Percentiles rank a stretch among this genome's conserved stretches.
Evolutionary conservation across 1,140 invertebrate species (phyloP).

Genomic region (Elymnias hypermnestra): DNA sequence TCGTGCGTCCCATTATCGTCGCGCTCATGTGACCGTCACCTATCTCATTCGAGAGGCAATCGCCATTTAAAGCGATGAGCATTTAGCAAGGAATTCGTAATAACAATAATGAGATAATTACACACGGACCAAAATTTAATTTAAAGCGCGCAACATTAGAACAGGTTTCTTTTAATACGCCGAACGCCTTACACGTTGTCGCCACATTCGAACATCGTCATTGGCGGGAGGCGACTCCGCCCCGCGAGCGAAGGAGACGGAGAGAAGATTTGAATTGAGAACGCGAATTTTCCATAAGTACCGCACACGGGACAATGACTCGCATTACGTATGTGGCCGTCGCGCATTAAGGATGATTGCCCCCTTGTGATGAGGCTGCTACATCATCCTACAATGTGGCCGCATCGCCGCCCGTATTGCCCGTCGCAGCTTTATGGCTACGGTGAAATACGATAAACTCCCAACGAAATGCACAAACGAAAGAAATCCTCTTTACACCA

Average conservation of each 20-base stretch:
- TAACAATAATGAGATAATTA: constrained; percentile 75
- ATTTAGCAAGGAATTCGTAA: constrained; percentile 73
- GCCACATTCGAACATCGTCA: constrained; percentile 60
- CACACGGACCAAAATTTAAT: constrained; percentile 75
- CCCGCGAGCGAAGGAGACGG: constrained; percentile 68
- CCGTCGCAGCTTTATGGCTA: constrained; percentile 23
- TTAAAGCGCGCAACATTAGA: constrained; percentile 75
- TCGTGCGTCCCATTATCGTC: constrained; percentile 35
- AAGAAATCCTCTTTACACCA: constrained; percentile 62
- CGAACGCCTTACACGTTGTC: constrained; percentile 74
- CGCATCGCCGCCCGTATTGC: constrained; percentile 36
- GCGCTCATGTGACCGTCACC: constrained; percentile 33
- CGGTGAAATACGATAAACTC: constrained; percentile 57
- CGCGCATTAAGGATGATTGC: constrained; percentile 73
- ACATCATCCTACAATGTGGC: constrained; percentile 70
- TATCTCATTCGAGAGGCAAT: constrained; percentile 41
- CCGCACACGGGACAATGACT: constrained; percentile 72
- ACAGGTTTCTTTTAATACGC: constrained; percentile 76
- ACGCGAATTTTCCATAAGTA: constrained; percentile 75
- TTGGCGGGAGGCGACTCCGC: constrained; percentile 70
- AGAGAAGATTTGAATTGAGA: constrained; percentile 71
- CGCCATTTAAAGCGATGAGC: constrained; percentile 62
- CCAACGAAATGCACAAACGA: constrained; percentile 59
- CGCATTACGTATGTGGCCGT: constrained; percentile 73
- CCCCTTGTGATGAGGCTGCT: constrained; percentile 70